Base-by-base conservation (phyloP, 2,888 invertebrate species). In the Sipunculus nudus region DNA sequence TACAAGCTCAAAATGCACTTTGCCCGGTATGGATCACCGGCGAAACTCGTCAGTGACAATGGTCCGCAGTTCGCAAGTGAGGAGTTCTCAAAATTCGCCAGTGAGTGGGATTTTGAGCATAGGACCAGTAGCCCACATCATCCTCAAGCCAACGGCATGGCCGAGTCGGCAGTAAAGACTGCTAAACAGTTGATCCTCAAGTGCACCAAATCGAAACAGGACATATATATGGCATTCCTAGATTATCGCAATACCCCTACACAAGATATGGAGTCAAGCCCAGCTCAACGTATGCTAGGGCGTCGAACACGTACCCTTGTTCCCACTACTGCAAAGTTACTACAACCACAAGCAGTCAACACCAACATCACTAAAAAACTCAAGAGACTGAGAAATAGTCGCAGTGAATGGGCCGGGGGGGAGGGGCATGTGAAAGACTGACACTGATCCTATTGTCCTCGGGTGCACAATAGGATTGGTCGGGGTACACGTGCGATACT, bases 1-100 rank as follows among this genome's bases (percentile, higher is more conserved):
- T 25, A 28, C 16, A 49, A 56, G 23, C 40, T 56, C 29, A 56
- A 56, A 19, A 2, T 29, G 2, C 47, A 48, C 21, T 49, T 56
- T 39, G 38, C 56, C 3, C 13, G 56, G 29, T 29, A 56, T 19
- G 49, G 56, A 26, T 40, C 26, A 23, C 56, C 56, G 16, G 47
- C 29, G 13, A 40, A 8, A 2, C 13, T 59, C 2, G 25, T 48
- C 16, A 45, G 39, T 21, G 49, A 56, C 31, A 56, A 56, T 19
- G 48, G 48, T 2, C 48, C 56, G 21, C 35, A 47, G 10, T 35
- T 13, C 16, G 16, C 10, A 10, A 35, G 38, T 35, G 16, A 16
- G 10, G 38, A 35, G 16, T 35, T 35, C 16, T 10, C 38, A 13
- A 16, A 13, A 16, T 35, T 35, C 16, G 10, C 10, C 38, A 10